Evolutionary conservation across 2,888 invertebrate genomes (phyloP).

Genomic region (Adelognathus sp.): DNA sequence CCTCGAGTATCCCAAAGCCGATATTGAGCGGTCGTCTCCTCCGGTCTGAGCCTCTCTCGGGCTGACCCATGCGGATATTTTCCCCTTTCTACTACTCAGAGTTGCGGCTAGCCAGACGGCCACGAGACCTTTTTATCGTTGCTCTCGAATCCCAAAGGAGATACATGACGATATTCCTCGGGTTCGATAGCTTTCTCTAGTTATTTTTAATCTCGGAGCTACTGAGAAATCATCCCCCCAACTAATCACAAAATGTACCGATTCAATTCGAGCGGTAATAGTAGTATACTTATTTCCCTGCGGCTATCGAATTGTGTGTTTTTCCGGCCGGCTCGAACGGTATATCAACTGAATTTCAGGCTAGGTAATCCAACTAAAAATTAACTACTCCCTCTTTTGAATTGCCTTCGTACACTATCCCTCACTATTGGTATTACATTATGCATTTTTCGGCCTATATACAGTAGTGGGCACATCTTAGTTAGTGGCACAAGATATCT

Average conservation of each 20-base stretch:
- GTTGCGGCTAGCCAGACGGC: constrained; percentile 23
- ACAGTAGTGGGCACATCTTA: too few relatives aligned
- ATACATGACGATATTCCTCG: constrained; percentile 45
- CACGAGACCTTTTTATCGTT: constrained; percentile 54
- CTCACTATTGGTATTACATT: too few relatives aligned
- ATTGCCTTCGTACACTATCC: too few relatives aligned
- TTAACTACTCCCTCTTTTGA: too few relatives aligned
- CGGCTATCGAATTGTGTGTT: too few relatives aligned
- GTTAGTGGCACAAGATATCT: too few relatives aligned
- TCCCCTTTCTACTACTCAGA: constrained; percentile 66
- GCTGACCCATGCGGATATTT: constrained; percentile 81
- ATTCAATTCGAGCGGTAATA: too few relatives aligned
- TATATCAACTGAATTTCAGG: too few relatives aligned
- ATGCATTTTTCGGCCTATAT: too few relatives aligned
- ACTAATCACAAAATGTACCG: constrained; percentile 32
- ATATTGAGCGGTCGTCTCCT: constrained; percentile 77
- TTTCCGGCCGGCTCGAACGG: too few relatives aligned
- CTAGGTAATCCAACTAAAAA: too few relatives aligned
- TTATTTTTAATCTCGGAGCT: constrained; percentile 48
- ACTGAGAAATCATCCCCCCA: constrained; percentile 12
- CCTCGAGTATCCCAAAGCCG: constrained; percentile 79
- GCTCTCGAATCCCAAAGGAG: constrained; percentile 59
- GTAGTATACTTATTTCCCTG: too few relatives aligned
- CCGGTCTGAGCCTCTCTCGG: constrained; percentile 79
- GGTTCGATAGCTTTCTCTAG: constrained; percentile 32